Percentiles rank a stretch among this genome's conserved stretches.
These are phyloP conservation scores for Rotaria magnacalcarata DNA, from an alignment of 2,888 invertebrate genomes.

Conservation along the genomic window DNA sequence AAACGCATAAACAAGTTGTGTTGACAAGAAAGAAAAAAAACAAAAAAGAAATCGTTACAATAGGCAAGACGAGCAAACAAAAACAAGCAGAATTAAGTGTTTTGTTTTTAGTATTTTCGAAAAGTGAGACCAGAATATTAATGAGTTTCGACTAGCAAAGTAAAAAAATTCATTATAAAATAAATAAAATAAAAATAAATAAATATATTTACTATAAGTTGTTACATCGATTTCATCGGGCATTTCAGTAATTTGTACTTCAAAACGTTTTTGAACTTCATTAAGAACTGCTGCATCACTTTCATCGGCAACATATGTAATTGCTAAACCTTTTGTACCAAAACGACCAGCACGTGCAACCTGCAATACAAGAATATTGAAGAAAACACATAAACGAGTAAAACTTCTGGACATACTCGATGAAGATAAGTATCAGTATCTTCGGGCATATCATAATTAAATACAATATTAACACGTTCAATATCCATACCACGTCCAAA, in stretches of 20 bases:
- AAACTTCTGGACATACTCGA: slow-evolving; percentile 62
- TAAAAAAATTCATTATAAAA: neutral
- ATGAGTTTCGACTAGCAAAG: slow-evolving; percentile 2
- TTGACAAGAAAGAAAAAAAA: neutral
- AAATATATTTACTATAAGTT: slow-evolving; percentile 68
- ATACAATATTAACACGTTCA: slow-evolving; percentile 97
- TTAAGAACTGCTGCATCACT: slow-evolving; percentile 93
- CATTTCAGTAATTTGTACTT: slow-evolving; percentile 94
- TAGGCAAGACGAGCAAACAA: neutral
- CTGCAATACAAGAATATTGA: slow-evolving; percentile 50
- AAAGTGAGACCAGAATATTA: neutral
- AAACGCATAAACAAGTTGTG: neutral
- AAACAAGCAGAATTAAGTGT: neutral
- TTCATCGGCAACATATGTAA: slow-evolving; percentile 96
- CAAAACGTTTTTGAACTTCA: slow-evolving; percentile 96
- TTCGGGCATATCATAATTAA: slow-evolving; percentile 99
- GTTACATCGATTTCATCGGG: slow-evolving; percentile 97
- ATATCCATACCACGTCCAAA: slow-evolving; percentile 99
- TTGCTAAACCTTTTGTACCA: slow-evolving; percentile 93
- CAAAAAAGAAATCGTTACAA: neutral
- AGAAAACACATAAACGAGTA: no score
- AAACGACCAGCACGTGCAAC: slow-evolving; percentile 97
- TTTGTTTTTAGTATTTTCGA: neutral
- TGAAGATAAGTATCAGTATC: slow-evolving; percentile 98
- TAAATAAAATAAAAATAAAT: neutral